Conservation (phyloP, 2,113 vertebrate genomes). For the Chaetorhynchus papuensis region DNA sequence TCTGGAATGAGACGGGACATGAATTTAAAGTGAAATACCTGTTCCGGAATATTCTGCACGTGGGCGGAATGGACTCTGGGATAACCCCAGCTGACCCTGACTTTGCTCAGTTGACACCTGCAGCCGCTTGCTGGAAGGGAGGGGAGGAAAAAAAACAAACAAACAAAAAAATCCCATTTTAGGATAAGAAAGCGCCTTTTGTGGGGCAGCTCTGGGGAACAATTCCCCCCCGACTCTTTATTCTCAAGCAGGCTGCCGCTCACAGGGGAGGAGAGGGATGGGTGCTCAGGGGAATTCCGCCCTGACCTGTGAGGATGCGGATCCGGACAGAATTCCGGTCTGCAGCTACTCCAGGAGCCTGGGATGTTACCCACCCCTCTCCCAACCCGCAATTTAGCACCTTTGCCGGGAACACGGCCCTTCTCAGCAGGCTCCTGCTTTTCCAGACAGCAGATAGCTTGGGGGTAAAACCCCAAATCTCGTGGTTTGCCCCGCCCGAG, state of each 20-base stretch:
- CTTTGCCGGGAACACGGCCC: neutral
- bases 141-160: accelerated
- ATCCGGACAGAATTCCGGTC: neutral
- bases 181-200: neutral
- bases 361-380: neutral
- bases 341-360: neutral
- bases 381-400: neutral
- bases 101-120: neutral
- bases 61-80: neutral
- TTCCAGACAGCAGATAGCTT: neutral
- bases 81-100: neutral
- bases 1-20: neutral
- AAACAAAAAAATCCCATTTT: neutral
- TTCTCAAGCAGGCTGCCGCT: accelerated
- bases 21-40: conserved; percentile 32
- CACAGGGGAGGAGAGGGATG: neutral
- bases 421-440: neutral
- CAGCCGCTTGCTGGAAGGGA: neutral
- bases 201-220: neutral
- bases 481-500: accelerated
- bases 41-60: neutral
- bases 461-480: neutral
- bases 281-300: neutral
- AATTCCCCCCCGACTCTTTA: neutral
- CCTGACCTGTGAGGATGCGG: neutral